Evolutionary conservation across 2,888 invertebrate genomes (phyloP).

Genomic region (Laspeyria flexula): DNA sequence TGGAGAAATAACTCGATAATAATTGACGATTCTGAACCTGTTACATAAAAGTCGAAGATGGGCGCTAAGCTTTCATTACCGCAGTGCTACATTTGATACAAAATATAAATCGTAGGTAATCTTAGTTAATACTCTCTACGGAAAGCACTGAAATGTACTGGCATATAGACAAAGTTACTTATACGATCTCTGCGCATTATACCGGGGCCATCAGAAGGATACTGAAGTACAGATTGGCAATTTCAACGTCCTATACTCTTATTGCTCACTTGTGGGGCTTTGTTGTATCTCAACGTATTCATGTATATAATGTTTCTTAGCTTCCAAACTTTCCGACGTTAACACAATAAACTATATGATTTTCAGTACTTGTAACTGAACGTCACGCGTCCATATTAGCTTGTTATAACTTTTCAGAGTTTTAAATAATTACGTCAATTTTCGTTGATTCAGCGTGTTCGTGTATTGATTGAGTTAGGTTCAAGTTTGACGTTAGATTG

Average conservation of each 20-base stretch:
- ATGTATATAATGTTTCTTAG: slow-evolving; percentile 19
- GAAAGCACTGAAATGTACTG: background rate
- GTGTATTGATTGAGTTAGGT: background rate
- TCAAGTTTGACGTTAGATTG: background rate
- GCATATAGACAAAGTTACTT: background rate
- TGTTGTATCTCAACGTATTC: slow-evolving; percentile 18
- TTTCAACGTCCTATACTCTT: slow-evolving; percentile 27
- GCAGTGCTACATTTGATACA: background rate
- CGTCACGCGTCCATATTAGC: slow-evolving; percentile 16
- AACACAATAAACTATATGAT: slow-evolving; percentile 50
- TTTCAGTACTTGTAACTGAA: slow-evolving; percentile 29
- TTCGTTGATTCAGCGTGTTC: slow-evolving; percentile 18
- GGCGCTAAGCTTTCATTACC: no score
- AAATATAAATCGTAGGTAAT: background rate
- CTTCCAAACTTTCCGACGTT: slow-evolving; percentile 43
- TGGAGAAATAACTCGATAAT: no score
- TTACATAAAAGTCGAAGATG: no score
- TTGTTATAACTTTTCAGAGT: slow-evolving; percentile 25
- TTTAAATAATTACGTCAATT: slow-evolving; percentile 31
- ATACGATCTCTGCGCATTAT: background rate
- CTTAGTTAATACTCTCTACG: background rate
- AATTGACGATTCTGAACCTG: no score
- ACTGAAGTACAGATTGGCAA: slow-evolving; percentile 28
- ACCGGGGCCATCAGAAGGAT: slow-evolving; percentile 15
- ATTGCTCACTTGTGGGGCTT: slow-evolving; percentile 37